Evolutionary conservation across 92 coral and sea anemone species (phyloP).

Genomic region (Zoanthus sociatus): DNA sequence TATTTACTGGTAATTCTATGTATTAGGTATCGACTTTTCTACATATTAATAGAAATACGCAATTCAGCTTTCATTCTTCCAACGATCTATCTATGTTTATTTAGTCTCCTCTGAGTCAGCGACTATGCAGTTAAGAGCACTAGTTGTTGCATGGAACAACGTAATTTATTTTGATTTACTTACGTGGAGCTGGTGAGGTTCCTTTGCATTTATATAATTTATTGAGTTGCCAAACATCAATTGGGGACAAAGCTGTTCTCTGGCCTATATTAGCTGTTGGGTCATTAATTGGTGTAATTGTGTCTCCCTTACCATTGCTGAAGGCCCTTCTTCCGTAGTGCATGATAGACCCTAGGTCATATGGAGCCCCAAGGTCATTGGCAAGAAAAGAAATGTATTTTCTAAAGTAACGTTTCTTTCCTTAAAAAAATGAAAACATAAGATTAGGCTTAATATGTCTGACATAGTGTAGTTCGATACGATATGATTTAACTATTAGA

Average conservation of each 20-base stretch:
- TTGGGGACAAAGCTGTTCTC: constrained; percentile 36
- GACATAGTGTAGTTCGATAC: no score
- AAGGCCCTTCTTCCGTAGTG: constrained; percentile 32
- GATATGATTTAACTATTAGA: no score
- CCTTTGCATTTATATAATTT: constrained; percentile 7
- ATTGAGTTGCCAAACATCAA: constrained; percentile 44
- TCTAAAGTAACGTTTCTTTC: background rate
- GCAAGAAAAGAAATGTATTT: background rate
- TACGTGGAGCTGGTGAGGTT: constrained; percentile 18
- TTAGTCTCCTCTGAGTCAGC: no score
- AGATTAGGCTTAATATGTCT: no score
- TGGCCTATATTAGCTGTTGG: constrained; percentile 23
- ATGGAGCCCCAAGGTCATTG: constrained; percentile 23
- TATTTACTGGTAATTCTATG: no score
- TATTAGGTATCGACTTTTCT: no score
- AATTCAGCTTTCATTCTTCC: no score
- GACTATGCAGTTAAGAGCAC: no score
- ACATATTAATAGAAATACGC: no score
- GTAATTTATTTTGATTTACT: background rate
- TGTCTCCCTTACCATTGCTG: background rate
- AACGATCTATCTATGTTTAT: no score
- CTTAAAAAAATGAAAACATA: background rate
- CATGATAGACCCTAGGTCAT: constrained; percentile 33
- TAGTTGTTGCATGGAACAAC: no score
- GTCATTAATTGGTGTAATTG: constrained; percentile 29